phyloP scores from a whole-genome alignment of 2,797 vertebrate genomes.

The Apodemus agrarius region DNA sequence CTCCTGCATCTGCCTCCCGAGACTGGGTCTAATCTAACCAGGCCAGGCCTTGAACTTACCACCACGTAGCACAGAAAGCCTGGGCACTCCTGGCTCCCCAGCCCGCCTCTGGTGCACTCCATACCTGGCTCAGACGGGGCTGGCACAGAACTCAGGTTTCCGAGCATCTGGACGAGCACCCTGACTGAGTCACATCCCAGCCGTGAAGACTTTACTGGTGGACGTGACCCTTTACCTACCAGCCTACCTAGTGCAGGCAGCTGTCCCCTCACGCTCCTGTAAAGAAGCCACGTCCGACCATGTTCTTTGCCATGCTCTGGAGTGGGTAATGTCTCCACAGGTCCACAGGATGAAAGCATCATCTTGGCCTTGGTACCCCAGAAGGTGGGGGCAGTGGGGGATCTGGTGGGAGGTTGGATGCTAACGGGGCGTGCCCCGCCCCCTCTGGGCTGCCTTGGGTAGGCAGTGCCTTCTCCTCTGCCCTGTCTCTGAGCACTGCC shows the following conservation, averaged over 20 bases:
- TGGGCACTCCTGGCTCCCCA: too few relatives aligned
- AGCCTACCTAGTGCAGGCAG: background rate
- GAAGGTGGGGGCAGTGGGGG: too few relatives aligned
- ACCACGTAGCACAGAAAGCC: background rate
- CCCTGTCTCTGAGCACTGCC: background rate
- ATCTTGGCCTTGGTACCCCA: background rate
- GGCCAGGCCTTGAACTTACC: background rate
- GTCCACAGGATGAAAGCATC: background rate
- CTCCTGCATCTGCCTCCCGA: background rate
- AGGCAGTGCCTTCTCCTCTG: background rate
- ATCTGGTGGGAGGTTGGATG: background rate
- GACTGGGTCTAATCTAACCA: background rate
- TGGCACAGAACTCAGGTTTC: background rate
- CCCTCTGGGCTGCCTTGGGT: background rate
- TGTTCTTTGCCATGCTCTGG: background rate
- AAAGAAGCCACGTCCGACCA: background rate
- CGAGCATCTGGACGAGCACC: accelerated
- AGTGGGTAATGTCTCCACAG: background rate
- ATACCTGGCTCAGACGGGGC: accelerated
- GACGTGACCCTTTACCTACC: background rate
- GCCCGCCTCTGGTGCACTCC: background rate
- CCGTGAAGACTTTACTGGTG: background rate
- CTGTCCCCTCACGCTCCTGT: background rate
- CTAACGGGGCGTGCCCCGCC: background rate
- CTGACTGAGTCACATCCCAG: background rate